Evolutionary conservation across 2,113 vertebrate genomes (phyloP).

Genomic region (Chionis minor): DNA sequence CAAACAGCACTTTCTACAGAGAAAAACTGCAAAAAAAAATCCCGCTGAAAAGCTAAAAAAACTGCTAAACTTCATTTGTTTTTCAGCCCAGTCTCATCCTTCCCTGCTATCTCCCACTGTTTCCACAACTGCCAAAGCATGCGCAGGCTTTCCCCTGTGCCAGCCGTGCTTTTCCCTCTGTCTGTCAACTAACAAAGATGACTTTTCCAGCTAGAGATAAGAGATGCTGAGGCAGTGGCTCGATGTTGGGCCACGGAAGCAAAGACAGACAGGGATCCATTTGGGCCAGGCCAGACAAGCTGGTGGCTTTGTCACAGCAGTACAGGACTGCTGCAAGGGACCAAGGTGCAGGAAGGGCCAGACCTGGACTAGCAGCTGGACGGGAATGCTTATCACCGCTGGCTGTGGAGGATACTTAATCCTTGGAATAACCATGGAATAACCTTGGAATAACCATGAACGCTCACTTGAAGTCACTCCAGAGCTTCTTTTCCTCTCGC

Average conservation of each 20-base stretch:
- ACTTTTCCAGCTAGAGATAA: background rate
- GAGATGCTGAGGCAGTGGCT: background rate
- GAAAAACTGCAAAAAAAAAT: background rate
- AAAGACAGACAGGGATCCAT: background rate
- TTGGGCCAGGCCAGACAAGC: background rate
- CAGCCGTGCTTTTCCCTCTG: background rate
- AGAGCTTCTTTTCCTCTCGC: background rate
- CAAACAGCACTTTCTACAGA: background rate
- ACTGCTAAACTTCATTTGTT: background rate
- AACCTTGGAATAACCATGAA: accelerated
- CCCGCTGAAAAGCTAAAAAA: background rate
- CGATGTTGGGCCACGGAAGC: accelerated
- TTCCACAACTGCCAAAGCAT: accelerated
- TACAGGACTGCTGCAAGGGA: background rate
- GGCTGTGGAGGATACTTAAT: background rate
- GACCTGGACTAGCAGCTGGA: background rate
- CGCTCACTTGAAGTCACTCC: accelerated
- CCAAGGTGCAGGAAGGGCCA: background rate
- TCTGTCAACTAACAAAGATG: background rate
- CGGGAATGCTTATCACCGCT: background rate
- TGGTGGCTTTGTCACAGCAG: background rate
- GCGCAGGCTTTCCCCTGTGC: accelerated
- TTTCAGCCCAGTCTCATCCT: background rate
- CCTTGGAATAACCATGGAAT: accelerated
- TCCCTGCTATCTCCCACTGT: background rate